A percentile compares a stretch with the other conserved stretches of the same genome.
phyloP scores from a whole-genome alignment of 2,797 vertebrate genomes.

The Anabacerthia variegaticeps region DNA sequence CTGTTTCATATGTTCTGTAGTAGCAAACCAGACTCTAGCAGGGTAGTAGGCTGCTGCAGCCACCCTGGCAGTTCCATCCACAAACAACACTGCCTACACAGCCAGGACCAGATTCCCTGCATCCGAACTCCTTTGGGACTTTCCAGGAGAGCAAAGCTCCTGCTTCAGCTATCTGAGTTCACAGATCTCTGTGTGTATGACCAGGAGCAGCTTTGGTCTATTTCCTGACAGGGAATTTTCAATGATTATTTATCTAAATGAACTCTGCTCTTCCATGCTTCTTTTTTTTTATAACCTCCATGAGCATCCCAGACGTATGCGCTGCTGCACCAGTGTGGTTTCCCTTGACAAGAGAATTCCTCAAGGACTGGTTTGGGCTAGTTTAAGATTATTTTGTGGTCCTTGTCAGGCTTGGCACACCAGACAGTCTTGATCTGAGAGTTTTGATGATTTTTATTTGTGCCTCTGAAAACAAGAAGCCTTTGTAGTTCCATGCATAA shows the following conservation, averaged over 20 bases:
- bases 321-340: background rate
- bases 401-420: background rate
- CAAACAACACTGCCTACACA: background rate
- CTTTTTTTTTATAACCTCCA: background rate
- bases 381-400: background rate
- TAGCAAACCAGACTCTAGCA: background rate
- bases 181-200: background rate
- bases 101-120: background rate
- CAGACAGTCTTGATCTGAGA: background rate
- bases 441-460: background rate
- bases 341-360: background rate
- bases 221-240: background rate
- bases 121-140: fast-evolving
- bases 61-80: no score
- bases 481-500: background rate
- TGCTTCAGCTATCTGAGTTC: background rate
- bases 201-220: background rate
- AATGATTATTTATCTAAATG: background rate
- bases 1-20: background rate
- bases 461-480: background rate
- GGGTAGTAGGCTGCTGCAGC: background rate
- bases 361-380: background rate
- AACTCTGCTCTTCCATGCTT: background rate
- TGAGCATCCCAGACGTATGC: background rate
- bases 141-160: background rate